Percentiles rank a stretch among this genome's conserved stretches.
These are phyloP conservation scores for Diorhabda elongata DNA, from an alignment of 1,140 invertebrate genomes.

Conservation along the genomic window DNA sequence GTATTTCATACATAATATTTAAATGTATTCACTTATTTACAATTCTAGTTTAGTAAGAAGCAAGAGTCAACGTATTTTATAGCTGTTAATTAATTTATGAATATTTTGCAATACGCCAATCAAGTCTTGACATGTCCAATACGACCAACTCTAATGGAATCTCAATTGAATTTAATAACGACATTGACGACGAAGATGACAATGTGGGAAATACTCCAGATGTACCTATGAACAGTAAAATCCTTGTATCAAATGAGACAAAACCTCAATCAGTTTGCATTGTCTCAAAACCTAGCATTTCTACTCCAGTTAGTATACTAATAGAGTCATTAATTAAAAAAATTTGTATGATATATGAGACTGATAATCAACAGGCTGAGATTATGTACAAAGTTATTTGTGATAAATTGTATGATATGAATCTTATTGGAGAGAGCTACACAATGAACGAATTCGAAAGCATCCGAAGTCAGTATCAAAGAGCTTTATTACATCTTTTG, in stretches of 20 bases:
- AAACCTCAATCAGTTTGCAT: slow-evolving; percentile 8
- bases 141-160: slow-evolving; percentile 1
- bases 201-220: neutral
- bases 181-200: neutral
- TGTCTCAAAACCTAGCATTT: slow-evolving; percentile 11
- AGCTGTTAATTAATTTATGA: slow-evolving; percentile 4
- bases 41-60: too few relatives aligned
- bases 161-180: neutral
- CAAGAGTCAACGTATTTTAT: too few relatives aligned
- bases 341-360: slow-evolving; percentile 57
- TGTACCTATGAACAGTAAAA: neutral
- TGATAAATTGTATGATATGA: slow-evolving; percentile 59
- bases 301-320: slow-evolving; percentile 57
- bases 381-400: slow-evolving; percentile 61
- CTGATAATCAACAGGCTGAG: slow-evolving; percentile 53
- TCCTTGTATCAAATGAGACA: neutral
- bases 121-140: slow-evolving; percentile 8
- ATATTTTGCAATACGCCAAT: slow-evolving; percentile 11
- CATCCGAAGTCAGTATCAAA: slow-evolving; percentile 60
- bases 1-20: too few relatives aligned
- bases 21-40: too few relatives aligned
- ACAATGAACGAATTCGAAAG: slow-evolving; percentile 61
- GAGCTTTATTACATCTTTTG: slow-evolving; percentile 58
- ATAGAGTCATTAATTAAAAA: slow-evolving; percentile 62
- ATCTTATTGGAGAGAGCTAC: slow-evolving; percentile 64